A percentile compares a stretch with the other conserved stretches of the same genome.
Conservation (phyloP, 64 coral and sea anemone species). For the Dendrophyllia cribrosa region DNA sequence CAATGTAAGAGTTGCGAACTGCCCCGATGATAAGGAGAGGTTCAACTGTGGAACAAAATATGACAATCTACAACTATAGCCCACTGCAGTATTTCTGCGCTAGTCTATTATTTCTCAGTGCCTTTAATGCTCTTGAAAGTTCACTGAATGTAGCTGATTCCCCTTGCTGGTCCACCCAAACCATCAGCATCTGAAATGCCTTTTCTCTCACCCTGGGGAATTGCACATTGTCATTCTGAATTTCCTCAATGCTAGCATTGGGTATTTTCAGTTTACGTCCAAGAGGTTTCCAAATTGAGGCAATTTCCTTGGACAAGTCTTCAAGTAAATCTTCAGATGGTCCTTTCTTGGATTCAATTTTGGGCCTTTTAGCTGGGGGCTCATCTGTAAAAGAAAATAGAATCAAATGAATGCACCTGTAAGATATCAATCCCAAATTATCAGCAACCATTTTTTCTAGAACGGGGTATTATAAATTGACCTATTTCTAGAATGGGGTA, state of each 20-base stretch:
- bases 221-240: constrained; percentile 63
- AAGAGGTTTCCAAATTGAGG: constrained; percentile 62
- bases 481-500: too few relatives aligned
- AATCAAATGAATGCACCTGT: neutral
- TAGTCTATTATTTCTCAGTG: constrained; percentile 50
- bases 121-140: constrained; percentile 62
- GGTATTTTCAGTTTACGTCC: constrained; percentile 67
- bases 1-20: too few relatives aligned
- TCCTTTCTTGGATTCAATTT: neutral
- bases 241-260: constrained; percentile 72
- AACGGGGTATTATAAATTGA: too few relatives aligned
- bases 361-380: constrained; percentile 29
- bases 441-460: too few relatives aligned
- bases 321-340: constrained; percentile 48
- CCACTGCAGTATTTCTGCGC: constrained; percentile 46
- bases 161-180: constrained; percentile 50
- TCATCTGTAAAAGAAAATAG: constrained; percentile 21
- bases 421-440: too few relatives aligned
- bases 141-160: constrained; percentile 20
- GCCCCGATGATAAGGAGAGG: too few relatives aligned
- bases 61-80: neutral
- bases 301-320: constrained; percentile 47
- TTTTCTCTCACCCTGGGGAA: constrained; percentile 66
- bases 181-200: constrained; percentile 73
- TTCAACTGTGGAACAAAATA: neutral